Percentiles rank a stretch among this genome's conserved stretches.
Evolutionary conservation across 2,797 vertebrate species (phyloP).

Genomic region (Anabacerthia variegaticeps): DNA sequence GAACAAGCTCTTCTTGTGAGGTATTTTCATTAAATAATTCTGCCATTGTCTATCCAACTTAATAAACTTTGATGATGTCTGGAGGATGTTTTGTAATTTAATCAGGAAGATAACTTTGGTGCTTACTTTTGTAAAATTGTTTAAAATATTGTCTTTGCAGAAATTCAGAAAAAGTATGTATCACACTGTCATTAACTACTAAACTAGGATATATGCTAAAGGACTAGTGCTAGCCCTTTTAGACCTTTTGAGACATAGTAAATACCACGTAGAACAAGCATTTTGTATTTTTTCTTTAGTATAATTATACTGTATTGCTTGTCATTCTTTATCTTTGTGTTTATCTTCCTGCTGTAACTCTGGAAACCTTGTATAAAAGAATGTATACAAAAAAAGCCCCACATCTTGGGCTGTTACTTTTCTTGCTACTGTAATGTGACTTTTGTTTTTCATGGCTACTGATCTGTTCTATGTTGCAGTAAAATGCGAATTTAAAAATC

Average conservation of each 20-base stretch:
- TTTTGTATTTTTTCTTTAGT: not conserved
- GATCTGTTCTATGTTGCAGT: conserved; percentile 27
- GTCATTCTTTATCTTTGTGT: not conserved
- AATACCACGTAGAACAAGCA: not conserved
- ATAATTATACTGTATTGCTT: not conserved
- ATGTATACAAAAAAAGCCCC: not conserved
- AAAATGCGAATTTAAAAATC: conserved; percentile 70
- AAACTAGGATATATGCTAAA: not conserved
- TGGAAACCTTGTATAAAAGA: not conserved
- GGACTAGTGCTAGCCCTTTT: not conserved
- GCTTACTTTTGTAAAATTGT: not conserved
- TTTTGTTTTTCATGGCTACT: conserved; percentile 20
- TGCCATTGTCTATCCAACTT: not conserved
- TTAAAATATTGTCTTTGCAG: not conserved
- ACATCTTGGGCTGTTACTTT: not conserved
- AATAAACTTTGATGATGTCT: not conserved
- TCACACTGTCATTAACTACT: not conserved
- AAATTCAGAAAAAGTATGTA: not conserved
- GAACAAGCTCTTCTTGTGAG: not conserved
- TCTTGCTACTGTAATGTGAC: conserved; percentile 4
- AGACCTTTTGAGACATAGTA: not conserved
- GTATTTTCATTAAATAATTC: not conserved
- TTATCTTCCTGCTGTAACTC: not conserved
- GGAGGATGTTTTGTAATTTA: not conserved
- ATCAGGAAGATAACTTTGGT: not conserved